Conservation (phyloP, 2,888 invertebrate genomes). For the Sminthurides aquaticus region DNA sequence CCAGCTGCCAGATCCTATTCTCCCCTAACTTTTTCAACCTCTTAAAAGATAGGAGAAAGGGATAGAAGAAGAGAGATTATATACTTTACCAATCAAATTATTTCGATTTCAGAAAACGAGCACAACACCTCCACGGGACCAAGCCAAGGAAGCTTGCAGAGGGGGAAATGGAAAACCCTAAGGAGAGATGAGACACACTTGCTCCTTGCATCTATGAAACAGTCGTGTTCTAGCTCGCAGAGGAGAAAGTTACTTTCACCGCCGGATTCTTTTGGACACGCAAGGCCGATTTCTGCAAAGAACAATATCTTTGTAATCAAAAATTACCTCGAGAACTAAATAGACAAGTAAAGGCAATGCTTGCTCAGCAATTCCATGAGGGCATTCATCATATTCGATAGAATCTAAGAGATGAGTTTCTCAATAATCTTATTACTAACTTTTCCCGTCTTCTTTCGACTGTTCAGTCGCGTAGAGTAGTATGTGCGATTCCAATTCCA, state of each 20-base stretch:
- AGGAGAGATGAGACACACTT: too few relatives aligned
- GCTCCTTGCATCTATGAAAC: too few relatives aligned
- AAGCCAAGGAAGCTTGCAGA: too few relatives aligned
- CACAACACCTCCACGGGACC: neutral
- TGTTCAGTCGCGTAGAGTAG: neutral
- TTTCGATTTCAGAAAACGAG: neutral
- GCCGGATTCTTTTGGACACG: too few relatives aligned
- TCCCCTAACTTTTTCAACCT: conserved; percentile 8
- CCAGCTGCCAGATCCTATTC: conserved; percentile 16
- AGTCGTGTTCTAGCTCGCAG: too few relatives aligned
- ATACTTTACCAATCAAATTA: neutral
- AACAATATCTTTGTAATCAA: neutral
- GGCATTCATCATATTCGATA: neutral
- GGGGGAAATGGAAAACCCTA: too few relatives aligned
- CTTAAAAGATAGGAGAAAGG: too few relatives aligned
- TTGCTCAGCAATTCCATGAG: too few relatives aligned
- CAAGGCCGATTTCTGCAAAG: too few relatives aligned
- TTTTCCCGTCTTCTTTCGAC: neutral
- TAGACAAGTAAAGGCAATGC: too few relatives aligned
- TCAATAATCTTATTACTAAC: neutral
- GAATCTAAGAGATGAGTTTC: neutral
- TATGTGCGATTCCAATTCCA: neutral
- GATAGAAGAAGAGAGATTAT: conserved; percentile 1
- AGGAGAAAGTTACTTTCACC: too few relatives aligned
- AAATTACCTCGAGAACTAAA: too few relatives aligned